These are phyloP conservation scores for Macrotrachela quadricornifera DNA, from an alignment of 1,140 invertebrate genomes.

Conservation along the genomic window DNA sequence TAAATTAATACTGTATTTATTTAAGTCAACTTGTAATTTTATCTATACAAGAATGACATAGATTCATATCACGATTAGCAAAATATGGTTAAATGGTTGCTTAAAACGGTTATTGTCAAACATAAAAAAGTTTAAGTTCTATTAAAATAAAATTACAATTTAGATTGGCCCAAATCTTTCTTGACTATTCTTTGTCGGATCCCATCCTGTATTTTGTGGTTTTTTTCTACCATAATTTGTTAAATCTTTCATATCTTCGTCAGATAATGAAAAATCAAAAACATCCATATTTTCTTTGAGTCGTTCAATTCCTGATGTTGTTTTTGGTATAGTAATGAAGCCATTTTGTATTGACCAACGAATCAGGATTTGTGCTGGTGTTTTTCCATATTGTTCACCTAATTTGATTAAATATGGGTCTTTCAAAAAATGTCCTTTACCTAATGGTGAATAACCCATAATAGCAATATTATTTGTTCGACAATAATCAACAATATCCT, in stretches of 20 bases:
- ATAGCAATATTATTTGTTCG: slow-evolving; percentile 14
- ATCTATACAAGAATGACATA: too few species aligned
- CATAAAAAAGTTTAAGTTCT: too few species aligned
- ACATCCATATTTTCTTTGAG: background rate
- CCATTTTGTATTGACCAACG: slow-evolving; percentile 16
- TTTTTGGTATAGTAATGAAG: slow-evolving; percentile 18
- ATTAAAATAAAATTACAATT: background rate
- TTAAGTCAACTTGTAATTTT: too few species aligned
- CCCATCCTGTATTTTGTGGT: background rate
- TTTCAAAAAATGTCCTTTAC: slow-evolving; percentile 12
- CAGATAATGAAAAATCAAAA: background rate
- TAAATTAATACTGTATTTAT: too few species aligned
- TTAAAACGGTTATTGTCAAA: too few species aligned
- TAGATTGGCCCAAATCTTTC: background rate
- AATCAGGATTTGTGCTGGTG: slow-evolving; percentile 13
- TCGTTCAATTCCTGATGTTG: background rate
- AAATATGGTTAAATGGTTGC: too few species aligned
- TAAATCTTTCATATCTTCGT: background rate
- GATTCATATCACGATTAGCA: too few species aligned
- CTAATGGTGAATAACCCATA: slow-evolving; percentile 20
- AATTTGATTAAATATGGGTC: slow-evolving; percentile 12
- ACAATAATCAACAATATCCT: slow-evolving; percentile 16
- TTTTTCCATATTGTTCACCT: slow-evolving; percentile 14
- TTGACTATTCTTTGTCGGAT: background rate
- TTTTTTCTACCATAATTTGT: background rate